Evolutionary conservation across 2,888 invertebrate species (phyloP), one percentile per base, ranked within the genome.

Genomic region (Anticlea derivata): DNA sequence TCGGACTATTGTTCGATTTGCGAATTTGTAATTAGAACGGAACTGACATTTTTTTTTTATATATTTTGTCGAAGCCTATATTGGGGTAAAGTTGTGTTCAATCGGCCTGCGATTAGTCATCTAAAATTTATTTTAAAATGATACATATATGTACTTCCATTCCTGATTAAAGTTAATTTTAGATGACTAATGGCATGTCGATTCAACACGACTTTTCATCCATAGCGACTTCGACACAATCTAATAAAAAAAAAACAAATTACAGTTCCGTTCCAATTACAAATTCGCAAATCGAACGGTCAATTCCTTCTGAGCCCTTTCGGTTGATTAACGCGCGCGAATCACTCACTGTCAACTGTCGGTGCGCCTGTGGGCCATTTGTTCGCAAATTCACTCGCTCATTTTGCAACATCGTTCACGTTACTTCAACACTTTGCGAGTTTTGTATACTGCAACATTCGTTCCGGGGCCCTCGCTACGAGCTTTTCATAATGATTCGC

Each of bases 291-390:
- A 39, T 49, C 50, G 39, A 61, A 58, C 58, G 60, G 60, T 63
- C 67, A 68, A 58, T 73, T 69, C 69, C 64, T 66, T 68, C 65
- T 45, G 44, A 50, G 62, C 73, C 74, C 71, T 69, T 70, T 62
- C 59, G 55, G 53, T 63, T 70, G 73, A 76, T 70, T 66, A 75
- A 72, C 73, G 70, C 48, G 48, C 61, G 51, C 67, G 62, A 67
- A 83, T 83, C 81, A 77, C 69, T 83, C 83, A 80, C 71, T 77
- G 81, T 79, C 82, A 76, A 68, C 66, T 58, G 61, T 73, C 73
- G 64, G 71, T 69, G 70, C 70, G 68, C 70, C 76, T 71, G 69
- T 56, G 68, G 70, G 65, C 75, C 76, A 78, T 80, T 80, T 79
- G 80, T 71, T 66, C 65, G 55, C 54, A 63, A 75, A 72, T 67